Base-by-base conservation (phyloP, 2,113 vertebrate genomes). In the Silurus glanis region DNA sequence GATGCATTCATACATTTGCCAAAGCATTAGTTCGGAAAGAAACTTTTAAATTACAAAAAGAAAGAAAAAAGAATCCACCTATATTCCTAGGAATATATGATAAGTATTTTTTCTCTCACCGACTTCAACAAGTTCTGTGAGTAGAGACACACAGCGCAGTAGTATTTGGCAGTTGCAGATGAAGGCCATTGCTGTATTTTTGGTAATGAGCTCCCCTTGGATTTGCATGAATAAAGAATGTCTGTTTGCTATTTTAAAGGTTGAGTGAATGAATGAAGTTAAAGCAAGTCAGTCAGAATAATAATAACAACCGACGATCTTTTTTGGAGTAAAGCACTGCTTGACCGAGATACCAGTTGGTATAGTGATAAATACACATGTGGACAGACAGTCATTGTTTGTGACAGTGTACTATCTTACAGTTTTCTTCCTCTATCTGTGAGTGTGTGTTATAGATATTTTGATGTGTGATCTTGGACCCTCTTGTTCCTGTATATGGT, bases 181-280 rank as follows among this genome's bases (percentile, higher is more conserved):
- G 56, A 82, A 86, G 58, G 67, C 85, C n/a, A 56, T 19, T 74
- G 19, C 51, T 45, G 12, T 72, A 66, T 51, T 83, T 19, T 21
- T 81, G 66, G 55, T 87, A 87, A 87, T 83, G 85, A 83, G 80
- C 55, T 87, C 80, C 85, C 85, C 25, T 66, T n/a, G 61, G 85
- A 87, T 83, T 87, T 82, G 59, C 19, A 66, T 62, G 59, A 83
- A 76, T 82, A 83, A 76, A 83, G 59, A 55, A 82, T 58, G 49
- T 1, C 21, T 86, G 69, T 82, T 64, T 86, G 55, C 69, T 51
- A 25, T 72, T 86, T 80, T 25, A 21, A 23, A 53, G 58, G 16
- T 49, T 56, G 71, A 76, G 76, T 72, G 51, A 66, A 87, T 83
- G 19, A 82, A 75, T 74, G 49, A 74, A 45, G 47, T 83, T 66